Conservation (phyloP, 2,888 invertebrate species). For the Dasysyrphus tricinctus region DNA sequence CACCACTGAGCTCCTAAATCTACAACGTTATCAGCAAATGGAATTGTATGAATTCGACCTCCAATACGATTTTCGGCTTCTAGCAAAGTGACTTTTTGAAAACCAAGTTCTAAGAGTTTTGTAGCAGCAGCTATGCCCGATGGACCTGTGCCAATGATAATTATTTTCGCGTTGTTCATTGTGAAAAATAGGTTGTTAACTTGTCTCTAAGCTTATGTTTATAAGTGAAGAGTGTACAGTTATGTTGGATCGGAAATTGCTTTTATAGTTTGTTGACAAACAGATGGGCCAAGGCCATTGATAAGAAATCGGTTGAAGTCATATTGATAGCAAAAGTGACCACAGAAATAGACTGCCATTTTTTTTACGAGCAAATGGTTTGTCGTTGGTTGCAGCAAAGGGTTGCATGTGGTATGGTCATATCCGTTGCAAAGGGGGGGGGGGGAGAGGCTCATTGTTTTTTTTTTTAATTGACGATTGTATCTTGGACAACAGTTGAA, state of each 20-base stretch:
- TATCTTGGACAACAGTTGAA: no score
- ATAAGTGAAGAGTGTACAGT: background rate
- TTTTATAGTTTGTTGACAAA: conserved; percentile 2
- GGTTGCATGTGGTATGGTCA: background rate
- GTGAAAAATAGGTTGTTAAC: background rate
- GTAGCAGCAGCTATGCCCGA: conserved; percentile 81
- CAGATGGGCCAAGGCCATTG: background rate
- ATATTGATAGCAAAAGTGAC: background rate
- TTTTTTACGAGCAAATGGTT: no score
- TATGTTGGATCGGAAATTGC: background rate
- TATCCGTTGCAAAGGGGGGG: background rate
- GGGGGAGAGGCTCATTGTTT: no score
- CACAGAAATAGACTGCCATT: background rate
- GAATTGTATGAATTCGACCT: conserved; percentile 84
- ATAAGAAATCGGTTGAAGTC: background rate
- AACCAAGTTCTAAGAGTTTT: conserved; percentile 80
- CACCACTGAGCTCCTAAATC: conserved; percentile 89
- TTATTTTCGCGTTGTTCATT: conserved; percentile 73
- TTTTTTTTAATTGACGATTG: no score
- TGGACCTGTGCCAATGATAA: conserved; percentile 81
- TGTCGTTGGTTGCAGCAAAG: background rate
- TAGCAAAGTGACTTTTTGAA: conserved; percentile 84
- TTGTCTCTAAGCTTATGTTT: background rate
- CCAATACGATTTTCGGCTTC: conserved; percentile 83
- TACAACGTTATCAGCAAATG: conserved; percentile 85